A percentile compares a stretch with the other conserved stretches of the same genome.
These are phyloP conservation scores for Myotis davidii DNA, from an alignment of 2,113 vertebrate genomes.

Conservation along the genomic window DNA sequence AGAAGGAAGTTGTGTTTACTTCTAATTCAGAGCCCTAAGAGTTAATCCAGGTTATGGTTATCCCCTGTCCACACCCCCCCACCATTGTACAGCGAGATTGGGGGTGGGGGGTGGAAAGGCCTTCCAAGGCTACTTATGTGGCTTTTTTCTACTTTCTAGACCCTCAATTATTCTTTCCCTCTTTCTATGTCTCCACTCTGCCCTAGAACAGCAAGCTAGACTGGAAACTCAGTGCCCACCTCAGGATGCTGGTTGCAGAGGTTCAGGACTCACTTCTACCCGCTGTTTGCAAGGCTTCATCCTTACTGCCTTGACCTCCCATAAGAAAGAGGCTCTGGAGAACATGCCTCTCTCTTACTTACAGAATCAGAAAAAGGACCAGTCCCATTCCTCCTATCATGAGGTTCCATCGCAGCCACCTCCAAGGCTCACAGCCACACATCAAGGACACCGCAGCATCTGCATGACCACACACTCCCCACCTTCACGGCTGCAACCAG, in stretches of 20 bases:
- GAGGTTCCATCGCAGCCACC: background rate
- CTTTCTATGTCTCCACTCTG: background rate
- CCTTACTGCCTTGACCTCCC: background rate
- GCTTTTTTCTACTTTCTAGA: background rate
- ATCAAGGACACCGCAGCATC: background rate
- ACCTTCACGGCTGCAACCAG: fast-evolving
- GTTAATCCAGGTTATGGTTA: background rate
- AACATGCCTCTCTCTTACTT: background rate
- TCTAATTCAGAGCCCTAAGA: background rate
- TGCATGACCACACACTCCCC: background rate
- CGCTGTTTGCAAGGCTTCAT: background rate
- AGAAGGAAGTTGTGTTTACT: background rate
- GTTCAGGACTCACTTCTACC: background rate
- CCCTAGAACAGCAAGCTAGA: background rate
- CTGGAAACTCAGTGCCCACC: background rate
- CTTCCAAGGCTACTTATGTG: fast-evolving
- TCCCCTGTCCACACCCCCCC: too few species aligned
- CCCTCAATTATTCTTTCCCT: background rate
- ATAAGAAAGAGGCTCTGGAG: background rate
- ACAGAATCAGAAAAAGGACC: background rate
- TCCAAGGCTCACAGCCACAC: background rate
- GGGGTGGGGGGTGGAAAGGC: fast-evolving
- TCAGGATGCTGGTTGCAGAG: background rate
- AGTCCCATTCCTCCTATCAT: too few species aligned
- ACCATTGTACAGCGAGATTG: background rate